These are phyloP conservation scores for Steinernema hermaphroditum DNA, from an alignment of 2,888 invertebrate species.

Conservation along the genomic window DNA sequence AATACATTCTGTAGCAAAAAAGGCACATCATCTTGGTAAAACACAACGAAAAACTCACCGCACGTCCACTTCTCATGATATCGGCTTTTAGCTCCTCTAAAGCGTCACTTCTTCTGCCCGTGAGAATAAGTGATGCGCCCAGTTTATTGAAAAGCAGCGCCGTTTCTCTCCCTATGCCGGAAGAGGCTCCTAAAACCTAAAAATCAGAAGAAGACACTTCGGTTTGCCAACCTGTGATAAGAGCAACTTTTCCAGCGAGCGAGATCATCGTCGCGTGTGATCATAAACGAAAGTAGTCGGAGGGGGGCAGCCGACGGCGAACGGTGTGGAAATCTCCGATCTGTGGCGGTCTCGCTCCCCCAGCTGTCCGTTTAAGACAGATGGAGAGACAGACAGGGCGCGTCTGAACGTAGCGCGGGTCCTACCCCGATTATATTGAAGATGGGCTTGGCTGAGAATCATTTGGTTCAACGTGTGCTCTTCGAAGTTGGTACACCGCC, in stretches of 20 bases:
- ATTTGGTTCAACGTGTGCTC: not conserved
- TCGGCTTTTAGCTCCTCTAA: slow-evolving; percentile 70
- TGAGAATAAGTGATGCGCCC: slow-evolving; percentile 77
- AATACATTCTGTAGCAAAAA: not conserved
- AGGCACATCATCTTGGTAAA: not conserved
- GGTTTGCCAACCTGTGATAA: slow-evolving; percentile 37
- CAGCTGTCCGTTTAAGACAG: not conserved
- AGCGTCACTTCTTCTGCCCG: slow-evolving; percentile 76
- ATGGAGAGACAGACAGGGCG: slow-evolving; percentile 2
- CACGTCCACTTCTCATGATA: not conserved
- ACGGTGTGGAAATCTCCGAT: no score
- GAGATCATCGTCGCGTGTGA: slow-evolving; percentile 30
- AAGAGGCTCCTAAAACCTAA: slow-evolving; percentile 39
- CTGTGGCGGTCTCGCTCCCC: no score
- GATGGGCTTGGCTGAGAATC: slow-evolving; percentile 16
- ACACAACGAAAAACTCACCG: slow-evolving; percentile 28
- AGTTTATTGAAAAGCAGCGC: slow-evolving; percentile 78
- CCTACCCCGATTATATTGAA: slow-evolving; percentile 4
- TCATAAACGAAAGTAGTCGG: no score
- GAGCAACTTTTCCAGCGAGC: slow-evolving; percentile 37
- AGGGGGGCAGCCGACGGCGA: no score
- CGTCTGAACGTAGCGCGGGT: not conserved
- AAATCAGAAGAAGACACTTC: not conserved
- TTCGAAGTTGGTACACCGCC: not conserved
- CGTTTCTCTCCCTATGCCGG: slow-evolving; percentile 81